A percentile compares a stretch with the other conserved stretches of the same genome.
Conservation (phyloP, 2,797 vertebrate genomes). For the Pipistrellus pipistrellus region DNA sequence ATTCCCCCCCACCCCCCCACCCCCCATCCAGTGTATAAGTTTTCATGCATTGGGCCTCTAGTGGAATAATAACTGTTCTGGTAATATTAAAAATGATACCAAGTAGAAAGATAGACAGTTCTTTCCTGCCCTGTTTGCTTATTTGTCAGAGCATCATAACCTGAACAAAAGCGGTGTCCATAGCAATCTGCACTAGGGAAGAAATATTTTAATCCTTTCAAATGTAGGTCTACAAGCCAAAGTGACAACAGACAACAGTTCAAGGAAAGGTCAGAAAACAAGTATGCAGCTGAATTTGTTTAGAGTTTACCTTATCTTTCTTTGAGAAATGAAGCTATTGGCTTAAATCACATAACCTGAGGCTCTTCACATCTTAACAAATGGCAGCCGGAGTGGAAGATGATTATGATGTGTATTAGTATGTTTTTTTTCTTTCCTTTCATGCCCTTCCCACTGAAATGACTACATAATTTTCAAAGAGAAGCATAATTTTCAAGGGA, state of each 20-base stretch:
- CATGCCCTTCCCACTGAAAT: slow-evolving; percentile 70
- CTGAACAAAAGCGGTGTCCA: slow-evolving; percentile 34
- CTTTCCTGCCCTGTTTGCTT: slow-evolving; percentile 58
- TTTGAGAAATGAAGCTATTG: slow-evolving; percentile 85
- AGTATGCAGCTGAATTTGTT: slow-evolving; percentile 79
- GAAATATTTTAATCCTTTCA: slow-evolving; percentile 81
- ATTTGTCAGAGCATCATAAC: slow-evolving; percentile 64
- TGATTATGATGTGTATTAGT: slow-evolving; percentile 71
- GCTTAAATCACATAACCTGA: slow-evolving; percentile 80
- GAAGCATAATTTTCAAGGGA: slow-evolving; percentile 70
- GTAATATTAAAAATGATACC: not conserved
- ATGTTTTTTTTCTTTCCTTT: slow-evolving; percentile 40
- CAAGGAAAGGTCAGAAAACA: slow-evolving; percentile 85
- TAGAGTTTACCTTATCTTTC: slow-evolving; percentile 82
- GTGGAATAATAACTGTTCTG: not conserved
- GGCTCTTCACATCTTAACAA: slow-evolving; percentile 73
- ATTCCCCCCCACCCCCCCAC: accelerated
- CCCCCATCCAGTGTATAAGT: no score
- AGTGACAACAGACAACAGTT: slow-evolving; percentile 81
- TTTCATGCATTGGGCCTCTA: no score
- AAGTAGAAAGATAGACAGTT: slow-evolving; percentile 2
- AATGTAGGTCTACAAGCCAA: slow-evolving; percentile 80
- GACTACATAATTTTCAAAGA: slow-evolving; percentile 79
- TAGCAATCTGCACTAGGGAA: slow-evolving; percentile 65
- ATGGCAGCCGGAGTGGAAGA: slow-evolving; percentile 76